These are phyloP conservation scores for Eulemur rubriventer DNA, from an alignment of 2,797 vertebrate species.

Conservation along the genomic window DNA sequence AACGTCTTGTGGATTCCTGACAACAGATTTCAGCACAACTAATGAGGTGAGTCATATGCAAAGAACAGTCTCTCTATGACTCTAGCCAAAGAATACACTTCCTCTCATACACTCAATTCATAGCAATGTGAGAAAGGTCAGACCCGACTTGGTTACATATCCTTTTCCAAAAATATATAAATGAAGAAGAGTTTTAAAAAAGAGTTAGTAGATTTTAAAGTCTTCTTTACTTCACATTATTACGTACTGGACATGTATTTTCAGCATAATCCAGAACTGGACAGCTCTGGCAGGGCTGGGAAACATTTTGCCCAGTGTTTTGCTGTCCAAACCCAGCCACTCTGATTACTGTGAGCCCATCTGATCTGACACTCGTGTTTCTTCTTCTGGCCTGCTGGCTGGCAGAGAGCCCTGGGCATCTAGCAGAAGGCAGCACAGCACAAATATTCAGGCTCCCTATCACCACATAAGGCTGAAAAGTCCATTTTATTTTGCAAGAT, in stretches of 20 bases:
- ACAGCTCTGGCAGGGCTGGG: slow-evolving; percentile 52
- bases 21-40: slow-evolving; percentile 66
- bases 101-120: slow-evolving; percentile 63
- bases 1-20: slow-evolving; percentile 48
- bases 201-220: background rate
- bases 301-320: slow-evolving; percentile 24
- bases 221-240: background rate
- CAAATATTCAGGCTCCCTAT: background rate
- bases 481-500: background rate
- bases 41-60: slow-evolving; percentile 77
- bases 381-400: slow-evolving; percentile 61
- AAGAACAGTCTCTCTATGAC: slow-evolving; percentile 56
- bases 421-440: background rate
- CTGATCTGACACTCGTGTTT: slow-evolving; percentile 71
- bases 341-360: slow-evolving; percentile 69
- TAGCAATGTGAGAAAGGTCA: slow-evolving; percentile 66
- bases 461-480: background rate
- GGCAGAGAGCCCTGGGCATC: slow-evolving; percentile 59
- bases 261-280: slow-evolving; percentile 13
- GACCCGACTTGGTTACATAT: background rate
- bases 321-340: slow-evolving; percentile 57
- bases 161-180: slow-evolving; percentile 4
- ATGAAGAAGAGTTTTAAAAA: background rate
- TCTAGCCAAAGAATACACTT: slow-evolving; percentile 75
- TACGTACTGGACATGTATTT: background rate